Conservation (phyloP, 2,797 vertebrate genomes). For the Lindbergichthys nudifrons region DNA sequence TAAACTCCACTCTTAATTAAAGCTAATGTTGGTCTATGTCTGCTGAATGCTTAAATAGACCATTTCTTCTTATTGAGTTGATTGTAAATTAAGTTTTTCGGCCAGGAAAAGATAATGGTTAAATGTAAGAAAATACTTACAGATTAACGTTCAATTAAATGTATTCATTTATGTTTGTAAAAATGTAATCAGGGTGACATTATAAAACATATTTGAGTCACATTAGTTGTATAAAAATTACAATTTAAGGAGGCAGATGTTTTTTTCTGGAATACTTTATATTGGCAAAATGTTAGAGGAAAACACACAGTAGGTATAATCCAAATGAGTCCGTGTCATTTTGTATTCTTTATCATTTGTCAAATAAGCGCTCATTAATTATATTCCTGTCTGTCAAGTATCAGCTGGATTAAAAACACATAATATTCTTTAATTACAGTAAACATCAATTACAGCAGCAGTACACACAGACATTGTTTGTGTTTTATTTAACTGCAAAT, state of each 20-base stretch:
- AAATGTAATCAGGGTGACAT: neutral
- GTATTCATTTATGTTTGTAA: too few relatives aligned
- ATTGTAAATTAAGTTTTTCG: too few relatives aligned
- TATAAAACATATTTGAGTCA: neutral
- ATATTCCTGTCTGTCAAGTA: neutral
- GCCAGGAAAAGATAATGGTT: neutral
- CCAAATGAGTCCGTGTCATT: neutral
- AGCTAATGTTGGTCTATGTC: neutral
- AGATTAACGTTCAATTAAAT: too few relatives aligned
- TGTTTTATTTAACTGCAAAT: constrained; percentile 1
- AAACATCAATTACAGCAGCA: neutral
- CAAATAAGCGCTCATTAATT: neutral
- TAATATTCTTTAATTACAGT: neutral
- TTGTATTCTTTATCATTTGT: neutral
- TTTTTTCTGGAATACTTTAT: neutral
- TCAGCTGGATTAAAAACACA: constrained; percentile 9
- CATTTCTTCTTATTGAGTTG: too few relatives aligned
- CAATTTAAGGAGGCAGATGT: neutral
- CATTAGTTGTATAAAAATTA: neutral
- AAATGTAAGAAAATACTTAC: neutral
- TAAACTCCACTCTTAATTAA: neutral
- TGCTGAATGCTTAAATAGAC: too few relatives aligned
- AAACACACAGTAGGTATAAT: neutral
- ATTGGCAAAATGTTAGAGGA: neutral
- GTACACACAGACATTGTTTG: neutral